A percentile compares a stretch with the other conserved stretches of the same genome.
phyloP scores from a whole-genome alignment of 2,113 vertebrate genomes.

The Pterocles orientalis region DNA sequence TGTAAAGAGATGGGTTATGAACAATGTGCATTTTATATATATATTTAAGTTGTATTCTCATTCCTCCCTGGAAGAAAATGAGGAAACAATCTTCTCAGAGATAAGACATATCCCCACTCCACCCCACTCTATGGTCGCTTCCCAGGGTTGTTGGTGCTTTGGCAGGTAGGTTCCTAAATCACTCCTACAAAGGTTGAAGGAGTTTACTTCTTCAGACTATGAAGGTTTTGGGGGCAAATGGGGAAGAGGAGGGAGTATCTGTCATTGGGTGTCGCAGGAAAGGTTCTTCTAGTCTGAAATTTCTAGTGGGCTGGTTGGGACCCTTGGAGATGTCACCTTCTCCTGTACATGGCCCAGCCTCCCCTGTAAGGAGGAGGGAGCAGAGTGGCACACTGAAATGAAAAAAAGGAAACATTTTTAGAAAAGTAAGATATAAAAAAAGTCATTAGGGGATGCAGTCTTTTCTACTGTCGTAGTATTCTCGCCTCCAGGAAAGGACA shows the following conservation, averaged over 20 bases:
- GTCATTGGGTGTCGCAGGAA: background rate
- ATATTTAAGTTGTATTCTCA: background rate
- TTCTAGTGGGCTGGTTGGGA: background rate
- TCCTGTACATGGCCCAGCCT: rapidly evolving
- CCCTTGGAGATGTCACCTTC: background rate
- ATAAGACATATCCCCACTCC: background rate
- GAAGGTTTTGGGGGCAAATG: background rate
- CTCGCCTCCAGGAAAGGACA: background rate
- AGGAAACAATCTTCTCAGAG: background rate
- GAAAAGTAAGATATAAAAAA: background rate
- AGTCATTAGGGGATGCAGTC: background rate
- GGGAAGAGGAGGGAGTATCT: background rate
- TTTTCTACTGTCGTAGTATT: background rate
- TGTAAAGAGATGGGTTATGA: background rate
- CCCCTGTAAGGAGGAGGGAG: background rate
- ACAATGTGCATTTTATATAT: background rate
- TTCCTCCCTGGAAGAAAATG: background rate
- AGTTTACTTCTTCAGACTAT: background rate
- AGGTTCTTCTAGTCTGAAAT: background rate
- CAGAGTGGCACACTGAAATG: background rate
- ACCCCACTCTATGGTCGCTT: background rate
- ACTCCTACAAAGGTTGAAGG: background rate
- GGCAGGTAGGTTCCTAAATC: background rate
- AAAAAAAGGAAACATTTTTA: background rate
- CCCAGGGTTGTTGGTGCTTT: background rate